These are phyloP conservation scores for Drosophila diplacantha DNA, from an alignment of 2,888 invertebrate species.

Conservation along the genomic window DNA sequence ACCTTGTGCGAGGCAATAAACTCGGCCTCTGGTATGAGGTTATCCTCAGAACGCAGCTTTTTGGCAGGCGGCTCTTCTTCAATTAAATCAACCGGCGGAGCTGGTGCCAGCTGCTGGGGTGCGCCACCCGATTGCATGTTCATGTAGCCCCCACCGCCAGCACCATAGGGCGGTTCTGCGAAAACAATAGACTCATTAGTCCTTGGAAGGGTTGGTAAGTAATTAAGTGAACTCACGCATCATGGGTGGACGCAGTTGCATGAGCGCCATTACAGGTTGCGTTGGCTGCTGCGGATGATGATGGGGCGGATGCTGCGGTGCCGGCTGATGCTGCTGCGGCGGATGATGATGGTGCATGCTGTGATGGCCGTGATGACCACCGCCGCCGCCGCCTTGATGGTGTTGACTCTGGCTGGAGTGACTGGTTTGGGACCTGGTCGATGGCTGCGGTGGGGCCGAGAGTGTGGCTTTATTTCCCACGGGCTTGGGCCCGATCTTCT, in stretches of 20 bases:
- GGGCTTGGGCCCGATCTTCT: slow-evolving; percentile 96
- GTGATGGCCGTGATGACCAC: slow-evolving; percentile 62
- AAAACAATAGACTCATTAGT: background rate
- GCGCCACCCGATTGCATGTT: slow-evolving; percentile 72
- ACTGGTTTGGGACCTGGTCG: slow-evolving; percentile 50
- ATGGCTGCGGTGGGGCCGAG: slow-evolving; percentile 75
- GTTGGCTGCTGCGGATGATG: slow-evolving; percentile 36
- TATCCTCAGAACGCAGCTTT: slow-evolving; percentile 93
- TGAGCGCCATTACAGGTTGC: slow-evolving; percentile 77
- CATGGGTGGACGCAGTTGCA: slow-evolving; percentile 78
- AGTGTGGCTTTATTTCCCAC: slow-evolving; percentile 78
- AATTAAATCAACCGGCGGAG: slow-evolving; percentile 80
- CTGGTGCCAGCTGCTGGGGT: slow-evolving; percentile 74
- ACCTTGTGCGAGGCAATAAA: slow-evolving; percentile 85
- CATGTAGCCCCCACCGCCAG: slow-evolving; percentile 77
- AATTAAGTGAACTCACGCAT: slow-evolving; percentile 72
- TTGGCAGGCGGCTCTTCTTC: slow-evolving; percentile 93
- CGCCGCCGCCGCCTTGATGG: slow-evolving; percentile 46
- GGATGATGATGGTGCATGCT: slow-evolving; percentile 57
- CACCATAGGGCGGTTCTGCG: slow-evolving; percentile 77
- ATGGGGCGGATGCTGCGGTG: slow-evolving; percentile 46
- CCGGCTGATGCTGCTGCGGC: slow-evolving; percentile 41
- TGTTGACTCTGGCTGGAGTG: slow-evolving; percentile 51
- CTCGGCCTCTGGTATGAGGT: slow-evolving; percentile 91
- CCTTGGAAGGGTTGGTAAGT: background rate